Base-by-base conservation (phyloP, 2,113 vertebrate genomes). In the Electrona antarctica region DNA sequence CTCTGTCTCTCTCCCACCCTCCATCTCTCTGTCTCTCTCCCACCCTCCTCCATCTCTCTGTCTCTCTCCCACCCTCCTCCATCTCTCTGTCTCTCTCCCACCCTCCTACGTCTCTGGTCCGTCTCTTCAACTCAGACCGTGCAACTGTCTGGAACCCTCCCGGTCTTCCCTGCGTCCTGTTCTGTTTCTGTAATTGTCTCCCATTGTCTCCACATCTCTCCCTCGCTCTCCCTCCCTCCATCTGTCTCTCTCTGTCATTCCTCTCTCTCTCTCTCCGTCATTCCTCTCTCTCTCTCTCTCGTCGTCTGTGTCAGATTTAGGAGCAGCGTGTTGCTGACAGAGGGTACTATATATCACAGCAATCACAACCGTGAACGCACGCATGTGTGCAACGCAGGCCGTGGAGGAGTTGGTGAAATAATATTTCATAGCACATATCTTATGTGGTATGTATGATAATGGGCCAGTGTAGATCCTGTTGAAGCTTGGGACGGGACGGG, bases 301-400 rank as follows among this genome's bases (percentile, higher is more conserved):
- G 28, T 4, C 7, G 33, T 41, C 33, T 41, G 33, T 41, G 33
- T 41, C 63, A 64, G 72, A 80, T 82, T 78, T 73, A 66, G 8
- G 29, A 61, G 80, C 63, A 58, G 56, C 57, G 41, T 0, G n/a
- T 21, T 21, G 1, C 83, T 61, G 73, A 83, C 64, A 79, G 52
- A 73, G 13, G 57, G 74, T 46, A 15, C 21, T 21, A 29, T 50
- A 64, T 1, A 68, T 73, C 51, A 57, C 15, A 51, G 49, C 28
- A 15, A 57, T 66, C 64, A n/a, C 14, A 21, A 62, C 52, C 69
- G 71, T 10, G 15, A 51, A 58, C 13, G 50, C 78, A 78, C 33
- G 5, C 68, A 71, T 71, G 71, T 72, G 70, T 73, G 59, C 14
- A 63, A 54, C 29, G 7, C 52, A 8, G 71, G 60, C 55, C 7